phyloP scores from a whole-genome alignment of 2,113 vertebrate genomes.

The Balaenoptera acutorostrata region DNA sequence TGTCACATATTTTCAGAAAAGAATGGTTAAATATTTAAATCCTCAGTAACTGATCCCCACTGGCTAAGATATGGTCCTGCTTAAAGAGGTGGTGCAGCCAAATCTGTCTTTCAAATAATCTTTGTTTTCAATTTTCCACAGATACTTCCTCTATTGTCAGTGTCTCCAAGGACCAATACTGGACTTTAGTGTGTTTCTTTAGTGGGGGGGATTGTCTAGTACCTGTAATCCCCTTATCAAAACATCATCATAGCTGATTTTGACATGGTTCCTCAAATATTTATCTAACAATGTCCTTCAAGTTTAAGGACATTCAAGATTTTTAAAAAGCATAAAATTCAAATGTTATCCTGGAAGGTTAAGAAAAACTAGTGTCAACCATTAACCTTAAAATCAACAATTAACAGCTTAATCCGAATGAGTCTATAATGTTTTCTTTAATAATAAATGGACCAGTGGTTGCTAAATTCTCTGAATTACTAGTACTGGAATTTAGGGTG shows the following conservation, averaged over 20 bases:
- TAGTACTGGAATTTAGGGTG: neutral
- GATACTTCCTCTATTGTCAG: neutral
- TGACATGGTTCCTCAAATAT: neutral
- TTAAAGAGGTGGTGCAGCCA: neutral
- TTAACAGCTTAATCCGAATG: neutral
- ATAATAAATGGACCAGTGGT: neutral
- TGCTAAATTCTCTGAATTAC: neutral
- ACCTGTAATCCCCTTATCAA: neutral
- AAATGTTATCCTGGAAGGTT: neutral
- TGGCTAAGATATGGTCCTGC: neutral
- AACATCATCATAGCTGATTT: neutral
- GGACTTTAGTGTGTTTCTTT: neutral
- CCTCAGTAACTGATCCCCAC: neutral
- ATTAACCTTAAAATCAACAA: constrained; percentile 47
- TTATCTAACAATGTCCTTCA: constrained; percentile 16
- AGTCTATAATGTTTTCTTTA: constrained; percentile 28
- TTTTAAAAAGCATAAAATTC: neutral
- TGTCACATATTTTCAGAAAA: neutral
- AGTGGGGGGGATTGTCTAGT: neutral
- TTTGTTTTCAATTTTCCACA: neutral
- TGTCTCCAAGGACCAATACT: neutral
- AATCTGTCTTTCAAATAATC: neutral
- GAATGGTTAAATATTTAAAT: neutral
- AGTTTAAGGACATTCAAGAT: neutral
- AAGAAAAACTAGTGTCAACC: neutral